Base-by-base conservation (phyloP, 2,888 invertebrate genomes). In the Dascillus cervinus region DNA sequence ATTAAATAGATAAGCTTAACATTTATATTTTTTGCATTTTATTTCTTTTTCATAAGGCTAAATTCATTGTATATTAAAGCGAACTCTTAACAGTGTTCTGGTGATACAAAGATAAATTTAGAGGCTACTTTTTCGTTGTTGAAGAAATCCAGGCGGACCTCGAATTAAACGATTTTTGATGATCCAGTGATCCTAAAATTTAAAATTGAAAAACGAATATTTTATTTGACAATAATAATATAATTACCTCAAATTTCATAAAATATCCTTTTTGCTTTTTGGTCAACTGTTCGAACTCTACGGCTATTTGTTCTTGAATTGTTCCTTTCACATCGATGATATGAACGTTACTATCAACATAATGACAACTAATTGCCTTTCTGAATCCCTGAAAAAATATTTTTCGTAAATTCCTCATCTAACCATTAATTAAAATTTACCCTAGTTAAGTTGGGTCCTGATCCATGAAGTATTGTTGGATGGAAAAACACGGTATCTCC, bases 401-500 rank as follows among this genome's bases (percentile, higher is more conserved):
- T 11, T 19, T 3, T 11, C 4, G 4, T 6, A 6, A 17, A n/a
- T n/a, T n/a, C n/a, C n/a, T n/a, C n/a, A n/a, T n/a, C n/a, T 6
- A 17, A 17, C 17, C 4, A 6, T 17, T 17, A 17, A 8, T 8
- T 17, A 17, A 4, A 17, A 17, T 10, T 31, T 52, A 77, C 81
- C 52, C 74, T 69, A 0, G 86, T 79, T 21, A 64, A 64, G 59
- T 91, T 91, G 14, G 80, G 73, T 9, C 89, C 87, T 0, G 89
- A 89, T 3, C 90, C 90, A 56, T 91, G 91, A 17, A 91, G 71
- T 5, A 92, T 61, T n/a, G 84, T 58, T 0, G 90, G 89, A 64
- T 90, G 88, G 60, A 92, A 87, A 66, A 91, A 82, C 6, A 87
- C 81, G 0, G 89, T 89, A 58, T 91, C 91, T 0, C 90, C 90